Conservation (phyloP, 2,888 invertebrate species). For the Venustoraphidia nigricollis region DNA sequence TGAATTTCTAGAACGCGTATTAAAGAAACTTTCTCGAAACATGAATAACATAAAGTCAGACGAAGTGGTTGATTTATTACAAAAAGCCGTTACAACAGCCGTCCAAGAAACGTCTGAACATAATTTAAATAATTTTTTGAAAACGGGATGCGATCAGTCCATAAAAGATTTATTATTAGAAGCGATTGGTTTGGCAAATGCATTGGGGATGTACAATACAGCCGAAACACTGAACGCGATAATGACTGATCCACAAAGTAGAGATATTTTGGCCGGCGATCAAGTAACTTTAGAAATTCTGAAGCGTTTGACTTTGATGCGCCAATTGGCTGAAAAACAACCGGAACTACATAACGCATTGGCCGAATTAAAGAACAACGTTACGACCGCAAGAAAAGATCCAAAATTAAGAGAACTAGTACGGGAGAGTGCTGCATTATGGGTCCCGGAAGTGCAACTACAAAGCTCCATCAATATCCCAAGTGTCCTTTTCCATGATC, state of each 20-base stretch:
- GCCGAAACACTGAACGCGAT: constrained; percentile 37
- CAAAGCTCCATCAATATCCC: constrained; percentile 57
- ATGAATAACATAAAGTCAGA: constrained; percentile 40
- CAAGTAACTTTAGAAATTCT: constrained; percentile 45
- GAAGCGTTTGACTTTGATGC: constrained; percentile 53
- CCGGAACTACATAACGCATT: constrained; percentile 46
- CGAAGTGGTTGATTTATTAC: constrained; percentile 46
- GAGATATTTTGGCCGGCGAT: constrained; percentile 39
- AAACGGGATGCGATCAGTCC: constrained; percentile 24
- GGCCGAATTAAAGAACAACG: constrained; percentile 44
- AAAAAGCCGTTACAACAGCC: constrained; percentile 49
- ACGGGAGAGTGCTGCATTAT: constrained; percentile 54
- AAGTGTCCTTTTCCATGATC: constrained; percentile 43
- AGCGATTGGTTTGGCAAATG: constrained; percentile 51
- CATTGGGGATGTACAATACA: constrained; percentile 48
- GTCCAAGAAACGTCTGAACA: constrained; percentile 45
- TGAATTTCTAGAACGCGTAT: constrained; percentile 39
- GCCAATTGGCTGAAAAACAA: constrained; percentile 50
- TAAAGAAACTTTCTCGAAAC: constrained; percentile 43
- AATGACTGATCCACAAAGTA: constrained; percentile 37
- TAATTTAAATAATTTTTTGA: constrained; percentile 35
- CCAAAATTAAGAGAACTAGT: constrained; percentile 53
- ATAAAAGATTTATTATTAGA: constrained; percentile 37
- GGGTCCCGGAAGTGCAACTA: constrained; percentile 46
- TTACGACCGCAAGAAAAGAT: constrained; percentile 50